phyloP scores from a whole-genome alignment of 2,888 invertebrate species.

The Hecatera dysodea region DNA sequence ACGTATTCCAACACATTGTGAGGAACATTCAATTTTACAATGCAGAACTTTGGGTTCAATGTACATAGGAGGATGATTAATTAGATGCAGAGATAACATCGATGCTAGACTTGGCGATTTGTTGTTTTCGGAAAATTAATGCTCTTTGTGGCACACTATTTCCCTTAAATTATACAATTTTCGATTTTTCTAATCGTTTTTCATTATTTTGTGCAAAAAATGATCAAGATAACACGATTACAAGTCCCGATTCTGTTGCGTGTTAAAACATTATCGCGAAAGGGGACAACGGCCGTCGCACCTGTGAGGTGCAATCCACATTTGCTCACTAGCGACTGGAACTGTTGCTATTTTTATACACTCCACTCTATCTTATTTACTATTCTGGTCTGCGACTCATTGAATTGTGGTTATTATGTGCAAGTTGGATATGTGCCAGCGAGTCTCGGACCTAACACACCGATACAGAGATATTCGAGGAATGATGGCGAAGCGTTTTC shows the following conservation, averaged over 20 bases:
- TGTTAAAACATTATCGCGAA: constrained; percentile 65
- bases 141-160: constrained; percentile 19
- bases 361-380: constrained; percentile 90
- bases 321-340: constrained; percentile 87
- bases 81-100: constrained; percentile 80
- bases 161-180: not conserved
- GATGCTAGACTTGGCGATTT: constrained; percentile 71
- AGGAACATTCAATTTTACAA: constrained; percentile 85
- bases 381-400: constrained; percentile 91
- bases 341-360: constrained; percentile 88
- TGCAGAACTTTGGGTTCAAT: constrained; percentile 82
- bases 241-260: constrained; percentile 11
- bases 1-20: constrained; percentile 83
- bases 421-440: constrained; percentile 89
- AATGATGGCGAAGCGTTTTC: constrained; percentile 84
- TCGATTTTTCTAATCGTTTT: not conserved
- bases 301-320: constrained; percentile 88
- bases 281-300: constrained; percentile 86
- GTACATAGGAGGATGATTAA: constrained; percentile 80
- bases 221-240: constrained; percentile 6
- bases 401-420: constrained; percentile 91
- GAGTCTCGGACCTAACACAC: constrained; percentile 84
- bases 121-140: constrained; percentile 56
- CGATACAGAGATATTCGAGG: constrained; percentile 88
- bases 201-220: not conserved